Evolutionary conservation across 1,140 invertebrate species (phyloP), one percentile per base, ranked within the genome.

Genomic region (Probaryconus sp.): DNA sequence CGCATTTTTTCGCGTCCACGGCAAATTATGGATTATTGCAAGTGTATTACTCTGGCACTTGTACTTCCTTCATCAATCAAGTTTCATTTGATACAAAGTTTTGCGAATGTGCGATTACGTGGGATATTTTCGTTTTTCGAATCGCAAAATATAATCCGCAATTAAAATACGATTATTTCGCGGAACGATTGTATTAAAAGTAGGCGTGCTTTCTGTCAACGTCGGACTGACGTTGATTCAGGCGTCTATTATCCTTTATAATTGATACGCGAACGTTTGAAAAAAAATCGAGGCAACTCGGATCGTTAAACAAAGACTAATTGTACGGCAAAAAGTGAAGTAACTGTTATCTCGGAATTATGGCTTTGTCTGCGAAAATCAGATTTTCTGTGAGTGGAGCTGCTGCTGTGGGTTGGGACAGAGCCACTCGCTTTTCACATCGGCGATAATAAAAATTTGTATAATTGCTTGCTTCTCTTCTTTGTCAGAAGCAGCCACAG

Each of bases 31-130:
- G 50, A 71, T 71, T 61, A 61, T 55, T 51, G 30, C 67, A 43
- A 68, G 50, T 47, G 28, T 67, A 65, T 58, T 53, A 53, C 50
- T n/a, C n/a, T 65, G 11, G 33, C 60, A 65, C 53, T 65, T 55
- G 43, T 58, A 45, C 50, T 70, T 76, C 73, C 45, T 63, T 35
- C 65, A 76, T 76, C 67, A 67, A 76, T 67, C 73, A 76, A 56
- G 31, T 7, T 31, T 20, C 24, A 26, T 65, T 56, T 53, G 56
- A 58, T 69, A 30, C 21, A n/a, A n/a, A n/a, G n/a, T n/a, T 18
- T 10, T 18, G 11, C 13, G 7, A n/a, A n/a, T n/a, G n/a, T n/a
- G n/a, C n/a, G n/a, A n/a, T n/a, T n/a, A n/a, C n/a, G n/a, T n/a
- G n/a, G n/a, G n/a, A n/a, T n/a, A n/a, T n/a, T n/a, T n/a, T n/a